Base-by-base conservation (phyloP, 2,113 vertebrate species). In the Chloropsis hardwickii region DNA sequence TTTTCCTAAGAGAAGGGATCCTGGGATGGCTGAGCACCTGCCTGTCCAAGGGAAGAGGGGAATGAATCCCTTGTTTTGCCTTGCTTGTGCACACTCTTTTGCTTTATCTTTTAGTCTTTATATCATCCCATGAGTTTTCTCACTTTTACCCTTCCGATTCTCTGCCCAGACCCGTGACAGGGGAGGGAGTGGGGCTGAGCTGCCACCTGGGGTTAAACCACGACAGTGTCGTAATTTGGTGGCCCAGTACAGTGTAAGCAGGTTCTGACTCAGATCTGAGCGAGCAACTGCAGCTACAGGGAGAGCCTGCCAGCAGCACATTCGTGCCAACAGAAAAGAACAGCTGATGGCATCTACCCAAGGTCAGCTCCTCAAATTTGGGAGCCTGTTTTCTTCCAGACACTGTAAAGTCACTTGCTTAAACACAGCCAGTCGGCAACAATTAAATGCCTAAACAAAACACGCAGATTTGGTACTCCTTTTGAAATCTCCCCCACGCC, bases 281-380 rank as follows among this genome's bases (percentile, higher is more conserved):
- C 23, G 65, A 94, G 62, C 1, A 3, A 23, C 73, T 70, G 88
- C 80, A 78, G 95, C 90, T 92, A 56, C 77, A 47, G 80, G 27
- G 66, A 89, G 71, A 48, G 22, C 54, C 87, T 98, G 98, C 97
- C 98, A 98, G 97, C 96, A 98, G 94, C 91, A 94, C 42, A 20
- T 97, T 79, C 12, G 56, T 97, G 97, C 97, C 96, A 96, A 72
- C 50, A 97, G 92, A 98, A 98, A 98, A 98, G 95, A 98, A 98
- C 96, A 96, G 97, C 98, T 98, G 97, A 97, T 98, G 98, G 98
- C 97, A 95, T 84, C 89, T 81, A 92, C 97, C 98, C 97, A 98
- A 98, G 98, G 98, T 98, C 97, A 98, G 97, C 88, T 95, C 97
- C 97, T 97, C 97, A 95, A 97, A 96, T 94, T 96, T 94, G 83